Base-by-base conservation (phyloP, 1,140 invertebrate species). In the Carcinoscorpius rotundicauda region DNA sequence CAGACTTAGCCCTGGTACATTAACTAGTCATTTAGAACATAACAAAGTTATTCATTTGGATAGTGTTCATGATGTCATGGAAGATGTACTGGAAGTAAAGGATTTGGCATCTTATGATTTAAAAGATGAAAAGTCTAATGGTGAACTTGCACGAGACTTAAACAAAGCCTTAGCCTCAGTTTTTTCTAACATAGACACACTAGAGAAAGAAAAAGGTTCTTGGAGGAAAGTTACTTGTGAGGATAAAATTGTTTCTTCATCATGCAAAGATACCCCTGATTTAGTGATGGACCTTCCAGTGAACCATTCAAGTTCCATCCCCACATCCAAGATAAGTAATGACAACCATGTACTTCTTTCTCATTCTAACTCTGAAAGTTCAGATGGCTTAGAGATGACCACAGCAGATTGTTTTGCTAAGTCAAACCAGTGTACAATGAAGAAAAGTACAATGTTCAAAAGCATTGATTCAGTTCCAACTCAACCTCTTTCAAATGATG, bases 201-300 rank as follows among this genome's bases (percentile, higher is more conserved):
- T 55, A n/a, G 53, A 55, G 53, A 55, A 55, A n/a, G 53, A 55
- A 55, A 55, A 55, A n/a, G 53, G n/a, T 8, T n/a, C n/a, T 6
- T 1, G n/a, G 53, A 55, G 53, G n/a, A 6, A 55, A 55, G 0
- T 55, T n/a, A 6, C 6, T 6, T 29, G 29, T 29, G 53, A 55
- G 53, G n/a, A 6, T 6, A 55, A 55, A 55, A 29, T 29, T 29
- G 0, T 29, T 29, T 8, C 6, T 8, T 6, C 53, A n/a, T 55
- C 53, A 1, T 55, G 53, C 72, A 86, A 85, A 69, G 84, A 87
- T 68, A 87, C 90, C 3, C 91, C 90, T 2, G 91, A 94, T 76
- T 78, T 94, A n/a, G 89, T 94, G 51, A 87, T 92, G 82, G 89
- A 92, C 76, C 77, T 93, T 60, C 90, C 90, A 6, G 71, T 85